A percentile compares a stretch with the other conserved stretches of the same genome.
These are phyloP conservation scores for Catharus fuscescens DNA, from an alignment of 2,113 vertebrate genomes.

Conservation along the genomic window DNA sequence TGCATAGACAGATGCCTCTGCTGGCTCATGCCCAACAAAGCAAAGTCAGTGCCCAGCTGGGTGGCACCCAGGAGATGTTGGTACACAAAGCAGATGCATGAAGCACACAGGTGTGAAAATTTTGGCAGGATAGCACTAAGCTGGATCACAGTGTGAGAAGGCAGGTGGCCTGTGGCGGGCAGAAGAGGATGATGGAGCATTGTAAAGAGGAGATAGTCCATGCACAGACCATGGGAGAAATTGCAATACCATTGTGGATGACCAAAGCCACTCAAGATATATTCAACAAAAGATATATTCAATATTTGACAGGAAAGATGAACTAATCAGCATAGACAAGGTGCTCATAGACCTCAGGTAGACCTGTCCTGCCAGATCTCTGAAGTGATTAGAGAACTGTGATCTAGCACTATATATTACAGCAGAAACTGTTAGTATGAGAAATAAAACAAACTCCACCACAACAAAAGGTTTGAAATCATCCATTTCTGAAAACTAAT, in stretches of 20 bases:
- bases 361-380: neutral
- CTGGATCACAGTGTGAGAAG: rapidly evolving
- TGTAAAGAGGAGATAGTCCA: rapidly evolving
- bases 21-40: neutral
- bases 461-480: neutral
- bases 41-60: neutral
- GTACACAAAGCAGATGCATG: neutral
- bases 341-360: neutral
- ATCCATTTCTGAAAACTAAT: neutral
- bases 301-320: neutral
- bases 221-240: neutral
- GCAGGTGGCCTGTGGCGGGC: neutral
- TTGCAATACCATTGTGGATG: neutral
- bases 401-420: neutral
- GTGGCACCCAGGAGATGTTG: neutral
- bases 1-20: neutral
- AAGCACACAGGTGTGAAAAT: neutral
- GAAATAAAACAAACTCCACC: neutral
- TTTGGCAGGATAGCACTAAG: neutral
- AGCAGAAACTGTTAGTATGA: neutral
- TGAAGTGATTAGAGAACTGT: neutral
- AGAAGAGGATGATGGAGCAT: neutral
- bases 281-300: neutral
- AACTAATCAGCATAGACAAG: neutral
- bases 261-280: neutral